phyloP scores from a whole-genome alignment of 2,888 invertebrate species.

The Amphipoea oculea region DNA sequence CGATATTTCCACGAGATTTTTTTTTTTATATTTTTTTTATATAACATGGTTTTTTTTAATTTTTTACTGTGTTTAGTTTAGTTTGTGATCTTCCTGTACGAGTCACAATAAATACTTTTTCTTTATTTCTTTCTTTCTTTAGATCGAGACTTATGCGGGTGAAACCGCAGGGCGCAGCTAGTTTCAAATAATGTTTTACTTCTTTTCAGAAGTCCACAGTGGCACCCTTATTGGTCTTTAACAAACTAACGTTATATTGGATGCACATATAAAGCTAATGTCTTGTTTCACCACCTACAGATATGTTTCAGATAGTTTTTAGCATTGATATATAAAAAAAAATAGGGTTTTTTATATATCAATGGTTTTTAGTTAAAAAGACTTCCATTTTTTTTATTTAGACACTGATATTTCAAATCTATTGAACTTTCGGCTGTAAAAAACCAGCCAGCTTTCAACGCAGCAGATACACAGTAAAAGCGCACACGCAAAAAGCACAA shows the following conservation, averaged over 20 bases:
- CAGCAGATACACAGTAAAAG: not conserved
- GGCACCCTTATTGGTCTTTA: not conserved
- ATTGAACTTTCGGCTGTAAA: not conserved
- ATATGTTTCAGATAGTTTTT: not conserved
- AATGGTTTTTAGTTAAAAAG: not conserved
- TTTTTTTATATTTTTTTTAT: too few species aligned
- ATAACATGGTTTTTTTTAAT: too few species aligned
- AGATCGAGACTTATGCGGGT: too few species aligned
- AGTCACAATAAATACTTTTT: too few species aligned
- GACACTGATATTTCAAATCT: not conserved
- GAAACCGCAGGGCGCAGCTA: too few species aligned
- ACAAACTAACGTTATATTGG: not conserved
- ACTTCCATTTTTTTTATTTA: not conserved
- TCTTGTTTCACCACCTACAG: not conserved
- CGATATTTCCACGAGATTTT: too few species aligned
- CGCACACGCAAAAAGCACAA: conserved; percentile 1
- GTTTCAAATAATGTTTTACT: not conserved
- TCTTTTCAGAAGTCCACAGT: not conserved
- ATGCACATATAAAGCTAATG: not conserved
- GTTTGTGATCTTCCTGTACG: too few species aligned
- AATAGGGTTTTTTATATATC: too few species aligned
- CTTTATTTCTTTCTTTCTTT: too few species aligned
- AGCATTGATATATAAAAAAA: too few species aligned
- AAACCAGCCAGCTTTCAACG: not conserved
- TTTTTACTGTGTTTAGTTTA: too few species aligned